These are phyloP conservation scores for Caradrina kadenii DNA, from an alignment of 2,888 invertebrate genomes.

Conservation along the genomic window DNA sequence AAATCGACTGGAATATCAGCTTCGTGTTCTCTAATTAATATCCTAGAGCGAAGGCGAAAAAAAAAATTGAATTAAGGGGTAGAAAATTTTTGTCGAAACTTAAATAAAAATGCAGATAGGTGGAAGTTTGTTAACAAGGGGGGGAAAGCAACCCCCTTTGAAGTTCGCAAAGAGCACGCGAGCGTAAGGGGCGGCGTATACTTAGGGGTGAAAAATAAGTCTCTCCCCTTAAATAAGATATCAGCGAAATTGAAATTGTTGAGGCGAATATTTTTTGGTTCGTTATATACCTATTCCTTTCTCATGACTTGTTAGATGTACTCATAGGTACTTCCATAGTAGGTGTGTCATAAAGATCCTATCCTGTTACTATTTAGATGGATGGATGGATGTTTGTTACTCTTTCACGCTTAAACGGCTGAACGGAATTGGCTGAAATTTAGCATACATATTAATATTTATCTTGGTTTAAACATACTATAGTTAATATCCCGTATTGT, in stretches of 20 bases:
- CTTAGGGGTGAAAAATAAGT: slow-evolving; percentile 88
- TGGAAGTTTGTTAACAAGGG: slow-evolving; percentile 80
- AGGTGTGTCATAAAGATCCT: too few relatives aligned
- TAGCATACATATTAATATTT: too few relatives aligned
- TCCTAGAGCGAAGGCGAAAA: slow-evolving; percentile 73
- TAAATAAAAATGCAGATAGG: slow-evolving; percentile 85
- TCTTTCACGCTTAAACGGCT: too few relatives aligned
- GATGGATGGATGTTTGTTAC: too few relatives aligned
- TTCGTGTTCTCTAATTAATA: slow-evolving; percentile 74
- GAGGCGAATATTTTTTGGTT: slow-evolving; percentile 62
- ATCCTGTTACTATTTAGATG: too few relatives aligned
- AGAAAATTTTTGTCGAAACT: slow-evolving; percentile 87
- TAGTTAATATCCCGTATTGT: too few relatives aligned
- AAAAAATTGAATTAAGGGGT: slow-evolving; percentile 83
- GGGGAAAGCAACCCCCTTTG: slow-evolving; percentile 81
- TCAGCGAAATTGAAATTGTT: slow-evolving; percentile 69
- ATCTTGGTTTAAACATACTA: too few relatives aligned
- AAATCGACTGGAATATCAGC: slow-evolving; percentile 46
- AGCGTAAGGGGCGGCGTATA: slow-evolving; percentile 70
- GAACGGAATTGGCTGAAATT: too few relatives aligned
- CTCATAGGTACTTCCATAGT: too few relatives aligned
- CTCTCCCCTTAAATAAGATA: slow-evolving; percentile 82
- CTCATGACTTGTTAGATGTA: not conserved
- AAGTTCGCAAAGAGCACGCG: slow-evolving; percentile 70
- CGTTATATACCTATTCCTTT: slow-evolving; percentile 47